A percentile compares a stretch with the other conserved stretches of the same genome.
Conservation (phyloP, 2,888 invertebrate genomes). For the Charanyca ferruginea region DNA sequence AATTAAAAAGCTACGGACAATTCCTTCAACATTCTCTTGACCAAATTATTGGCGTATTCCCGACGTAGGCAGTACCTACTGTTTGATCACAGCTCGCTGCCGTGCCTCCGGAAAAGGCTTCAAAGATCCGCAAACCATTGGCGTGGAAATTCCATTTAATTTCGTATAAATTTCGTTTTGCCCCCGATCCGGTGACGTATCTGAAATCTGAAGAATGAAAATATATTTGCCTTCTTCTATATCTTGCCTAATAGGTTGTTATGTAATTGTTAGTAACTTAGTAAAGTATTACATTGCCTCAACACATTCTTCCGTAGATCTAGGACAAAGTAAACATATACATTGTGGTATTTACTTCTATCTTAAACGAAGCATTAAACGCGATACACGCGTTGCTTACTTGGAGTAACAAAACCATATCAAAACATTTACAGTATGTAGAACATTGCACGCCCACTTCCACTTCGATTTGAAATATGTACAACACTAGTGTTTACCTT, state of each 20-base stretch:
- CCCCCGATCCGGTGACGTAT: conserved; percentile 48
- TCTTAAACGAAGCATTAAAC: conserved; percentile 2
- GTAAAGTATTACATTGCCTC: background rate
- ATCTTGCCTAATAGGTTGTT: conserved; percentile 12
- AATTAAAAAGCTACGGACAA: conserved; percentile 15
- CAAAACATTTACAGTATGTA: conserved; percentile 20
- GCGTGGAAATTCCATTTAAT: conserved; percentile 86
- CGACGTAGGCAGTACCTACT: conserved; percentile 41
- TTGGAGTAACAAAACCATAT: conserved; percentile 21
- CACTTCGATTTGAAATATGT: conserved; percentile 37
- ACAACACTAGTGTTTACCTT: conserved; percentile 25
- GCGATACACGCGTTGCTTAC: background rate
- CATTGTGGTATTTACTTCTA: background rate
- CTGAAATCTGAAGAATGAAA: conserved; percentile 44
- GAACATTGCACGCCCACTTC: conserved; percentile 21
- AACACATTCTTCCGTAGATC: background rate
- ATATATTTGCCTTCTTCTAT: conserved; percentile 9
- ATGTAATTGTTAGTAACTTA: background rate
- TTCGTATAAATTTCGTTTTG: conserved; percentile 74
- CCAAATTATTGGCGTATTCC: conserved; percentile 47
- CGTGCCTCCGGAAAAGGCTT: conserved; percentile 75
- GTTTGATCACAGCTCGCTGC: conserved; percentile 76
- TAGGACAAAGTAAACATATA: background rate
- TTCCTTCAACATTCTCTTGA: conserved; percentile 32
- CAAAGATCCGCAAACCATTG: conserved; percentile 78